These are phyloP conservation scores for Lithobates sylvaticus DNA, from an alignment of 2,797 vertebrate genomes.

Conservation along the genomic window DNA sequence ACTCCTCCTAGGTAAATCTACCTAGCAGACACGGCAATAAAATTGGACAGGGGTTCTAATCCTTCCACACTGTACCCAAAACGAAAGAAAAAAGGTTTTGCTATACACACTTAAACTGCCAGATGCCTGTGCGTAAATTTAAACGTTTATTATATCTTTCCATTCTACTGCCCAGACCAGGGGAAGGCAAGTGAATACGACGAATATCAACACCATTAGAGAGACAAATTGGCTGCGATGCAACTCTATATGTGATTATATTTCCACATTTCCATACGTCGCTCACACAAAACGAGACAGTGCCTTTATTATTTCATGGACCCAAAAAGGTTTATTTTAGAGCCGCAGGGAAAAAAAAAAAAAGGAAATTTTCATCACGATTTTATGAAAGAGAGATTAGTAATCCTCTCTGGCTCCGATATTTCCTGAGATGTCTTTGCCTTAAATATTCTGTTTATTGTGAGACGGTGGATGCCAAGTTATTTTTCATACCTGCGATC, in stretches of 20 bases:
- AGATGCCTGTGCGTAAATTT: no score
- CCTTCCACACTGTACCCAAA: no score
- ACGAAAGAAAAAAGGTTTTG: no score
- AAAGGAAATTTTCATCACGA: slow-evolving; percentile 17
- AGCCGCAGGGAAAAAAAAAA: background rate
- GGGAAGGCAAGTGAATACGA: background rate
- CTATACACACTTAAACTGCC: no score
- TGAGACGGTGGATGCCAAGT: background rate
- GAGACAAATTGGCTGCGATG: slow-evolving; percentile 17
- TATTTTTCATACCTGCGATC: background rate
- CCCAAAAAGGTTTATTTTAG: slow-evolving; percentile 10
- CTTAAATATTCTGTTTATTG: slow-evolving; percentile 8
- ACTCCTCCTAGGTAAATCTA: no score
- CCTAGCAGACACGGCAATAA: no score
- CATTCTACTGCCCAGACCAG: background rate
- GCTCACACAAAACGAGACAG: slow-evolving; percentile 5
- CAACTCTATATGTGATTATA: background rate
- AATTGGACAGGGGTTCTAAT: no score
- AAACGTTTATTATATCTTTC: background rate
- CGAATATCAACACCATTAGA: slow-evolving; percentile 34
- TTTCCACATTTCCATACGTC: background rate
- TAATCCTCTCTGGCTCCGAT: slow-evolving; percentile 33
- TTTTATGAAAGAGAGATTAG: slow-evolving; percentile 19
- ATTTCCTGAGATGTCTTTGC: slow-evolving; percentile 20
- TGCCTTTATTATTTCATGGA: slow-evolving; percentile 14